phyloP scores from a whole-genome alignment of 37 sponge, comb jelly and placozoan genomes.

The Spongilla lacustris region DNA sequence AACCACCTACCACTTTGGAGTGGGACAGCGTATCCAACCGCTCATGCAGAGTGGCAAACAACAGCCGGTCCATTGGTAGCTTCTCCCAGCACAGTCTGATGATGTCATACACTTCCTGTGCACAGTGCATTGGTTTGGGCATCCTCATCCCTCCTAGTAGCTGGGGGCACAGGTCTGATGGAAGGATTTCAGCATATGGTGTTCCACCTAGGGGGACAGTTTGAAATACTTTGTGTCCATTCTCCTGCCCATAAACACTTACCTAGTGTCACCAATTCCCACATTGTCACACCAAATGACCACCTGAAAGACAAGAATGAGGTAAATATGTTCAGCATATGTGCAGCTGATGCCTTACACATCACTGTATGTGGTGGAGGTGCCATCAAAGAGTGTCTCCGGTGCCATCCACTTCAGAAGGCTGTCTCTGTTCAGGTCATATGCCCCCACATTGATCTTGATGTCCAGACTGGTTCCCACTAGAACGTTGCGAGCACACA shows the following conservation, averaged over 20 bases:
- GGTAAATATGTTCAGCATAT: not conserved
- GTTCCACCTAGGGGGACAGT: conserved; percentile 31
- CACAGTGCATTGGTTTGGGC: conserved; percentile 61
- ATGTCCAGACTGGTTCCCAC: conserved; percentile 71
- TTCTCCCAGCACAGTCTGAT: conserved; percentile 66
- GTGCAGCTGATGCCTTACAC: conserved; percentile 49
- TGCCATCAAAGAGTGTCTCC: conserved; percentile 58
- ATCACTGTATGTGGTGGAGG: conserved; percentile 56
- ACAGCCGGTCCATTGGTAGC: conserved; percentile 48
- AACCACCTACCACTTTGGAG: conserved; percentile 55
- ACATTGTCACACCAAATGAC: conserved; percentile 78
- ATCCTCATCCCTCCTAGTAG: conserved; percentile 66
- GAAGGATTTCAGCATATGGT: conserved; percentile 51
- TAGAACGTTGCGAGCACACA: conserved; percentile 75
- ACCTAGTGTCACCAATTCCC: conserved; percentile 83
- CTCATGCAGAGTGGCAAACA: conserved; percentile 46
- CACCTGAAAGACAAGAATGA: conserved; percentile 22
- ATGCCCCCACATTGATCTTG: conserved; percentile 70
- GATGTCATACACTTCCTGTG: conserved; percentile 65
- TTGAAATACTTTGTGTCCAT: not conserved
- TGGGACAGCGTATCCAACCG: conserved; percentile 34
- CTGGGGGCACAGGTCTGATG: conserved; percentile 43
- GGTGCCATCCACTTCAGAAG: conserved; percentile 69
- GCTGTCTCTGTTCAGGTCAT: conserved; percentile 32
- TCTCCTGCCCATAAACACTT: not conserved